These are phyloP conservation scores for Glomeris maerens DNA, from an alignment of 1,140 invertebrate genomes.

Conservation along the genomic window DNA sequence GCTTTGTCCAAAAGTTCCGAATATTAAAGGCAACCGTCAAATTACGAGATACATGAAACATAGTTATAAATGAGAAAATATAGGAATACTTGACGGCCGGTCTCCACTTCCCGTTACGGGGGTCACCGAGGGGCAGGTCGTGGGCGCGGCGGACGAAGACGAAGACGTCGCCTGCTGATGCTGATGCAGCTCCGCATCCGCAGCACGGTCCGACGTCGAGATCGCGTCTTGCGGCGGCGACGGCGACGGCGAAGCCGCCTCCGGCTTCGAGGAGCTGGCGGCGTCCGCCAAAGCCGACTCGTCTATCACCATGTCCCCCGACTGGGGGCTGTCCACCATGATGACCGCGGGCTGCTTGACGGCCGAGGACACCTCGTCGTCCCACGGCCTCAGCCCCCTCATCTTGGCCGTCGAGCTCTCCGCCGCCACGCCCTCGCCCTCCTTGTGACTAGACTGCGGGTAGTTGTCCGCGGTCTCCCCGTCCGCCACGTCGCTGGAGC, in stretches of 20 bases:
- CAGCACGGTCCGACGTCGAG: constrained; percentile 13
- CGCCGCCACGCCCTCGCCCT: constrained; percentile 5
- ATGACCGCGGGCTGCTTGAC: constrained; percentile 8
- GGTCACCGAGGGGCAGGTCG: too few relatives aligned
- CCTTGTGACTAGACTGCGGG: constrained; percentile 11
- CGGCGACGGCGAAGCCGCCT: constrained; percentile 14
- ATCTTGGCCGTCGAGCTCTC: constrained; percentile 12
- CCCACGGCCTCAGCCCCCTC: constrained; percentile 6
- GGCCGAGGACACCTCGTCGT: constrained; percentile 12
- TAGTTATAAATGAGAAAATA: too few relatives aligned
- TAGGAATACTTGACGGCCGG: too few relatives aligned
- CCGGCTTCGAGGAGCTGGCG: constrained; percentile 17
- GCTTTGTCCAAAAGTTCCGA: too few relatives aligned
- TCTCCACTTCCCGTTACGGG: too few relatives aligned
- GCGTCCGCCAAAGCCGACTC: constrained; percentile 25
- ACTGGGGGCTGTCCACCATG: constrained; percentile 33
- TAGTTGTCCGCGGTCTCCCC: neutral
- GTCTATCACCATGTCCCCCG: constrained; percentile 44
- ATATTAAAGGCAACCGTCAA: too few relatives aligned
- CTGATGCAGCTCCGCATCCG: neutral
- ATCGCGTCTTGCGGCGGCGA: constrained; percentile 8
- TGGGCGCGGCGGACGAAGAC: too few relatives aligned
- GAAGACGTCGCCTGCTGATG: too few relatives aligned
- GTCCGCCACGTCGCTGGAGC: constrained; percentile 1
- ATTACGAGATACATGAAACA: too few relatives aligned